phyloP scores from a whole-genome alignment of 1,140 invertebrate species.

The Harpegnathos saltator region DNA sequence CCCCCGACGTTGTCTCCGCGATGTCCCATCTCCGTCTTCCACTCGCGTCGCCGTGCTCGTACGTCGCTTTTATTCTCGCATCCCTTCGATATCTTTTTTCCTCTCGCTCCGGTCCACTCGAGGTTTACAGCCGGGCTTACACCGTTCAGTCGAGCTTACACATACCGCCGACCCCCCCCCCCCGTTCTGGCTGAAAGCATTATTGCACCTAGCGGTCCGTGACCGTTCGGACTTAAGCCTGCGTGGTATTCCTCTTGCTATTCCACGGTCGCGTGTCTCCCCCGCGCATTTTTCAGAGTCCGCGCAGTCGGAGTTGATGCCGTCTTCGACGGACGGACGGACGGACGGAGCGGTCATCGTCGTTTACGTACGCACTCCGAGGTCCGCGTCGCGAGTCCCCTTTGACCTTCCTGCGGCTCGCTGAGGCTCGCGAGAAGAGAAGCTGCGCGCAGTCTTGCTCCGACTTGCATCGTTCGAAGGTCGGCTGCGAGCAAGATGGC shows the following conservation, averaged over 20 bases:
- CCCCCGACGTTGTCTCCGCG: constrained; percentile 22
- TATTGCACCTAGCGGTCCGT: constrained; percentile 65
- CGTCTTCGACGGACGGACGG: constrained; percentile 26
- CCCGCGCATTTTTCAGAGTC: constrained; percentile 24
- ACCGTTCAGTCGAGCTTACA: constrained; percentile 76
- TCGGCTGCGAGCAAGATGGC: no score
- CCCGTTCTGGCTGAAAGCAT: constrained; percentile 64
- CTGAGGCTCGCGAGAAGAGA: no score
- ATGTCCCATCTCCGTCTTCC: constrained; percentile 21
- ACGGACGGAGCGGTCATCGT: constrained; percentile 28
- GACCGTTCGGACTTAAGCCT: constrained; percentile 62
- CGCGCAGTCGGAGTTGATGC: neutral
- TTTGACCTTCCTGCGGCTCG: no score
- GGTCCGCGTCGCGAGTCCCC: no score
- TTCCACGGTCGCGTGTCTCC: constrained; percentile 7
- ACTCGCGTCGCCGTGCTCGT: constrained; percentile 33
- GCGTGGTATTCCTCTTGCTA: constrained; percentile 42
- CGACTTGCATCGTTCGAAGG: no score
- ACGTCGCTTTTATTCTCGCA: constrained; percentile 57
- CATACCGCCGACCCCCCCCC: constrained; percentile 66
- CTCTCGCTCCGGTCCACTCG: constrained; percentile 40
- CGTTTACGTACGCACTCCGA: constrained; percentile 16
- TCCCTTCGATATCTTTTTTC: constrained; percentile 38
- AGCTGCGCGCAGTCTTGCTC: no score
- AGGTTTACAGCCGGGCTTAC: constrained; percentile 79